Base-by-base conservation (phyloP, 1,140 invertebrate species). In the Dreissena polymorpha region DNA sequence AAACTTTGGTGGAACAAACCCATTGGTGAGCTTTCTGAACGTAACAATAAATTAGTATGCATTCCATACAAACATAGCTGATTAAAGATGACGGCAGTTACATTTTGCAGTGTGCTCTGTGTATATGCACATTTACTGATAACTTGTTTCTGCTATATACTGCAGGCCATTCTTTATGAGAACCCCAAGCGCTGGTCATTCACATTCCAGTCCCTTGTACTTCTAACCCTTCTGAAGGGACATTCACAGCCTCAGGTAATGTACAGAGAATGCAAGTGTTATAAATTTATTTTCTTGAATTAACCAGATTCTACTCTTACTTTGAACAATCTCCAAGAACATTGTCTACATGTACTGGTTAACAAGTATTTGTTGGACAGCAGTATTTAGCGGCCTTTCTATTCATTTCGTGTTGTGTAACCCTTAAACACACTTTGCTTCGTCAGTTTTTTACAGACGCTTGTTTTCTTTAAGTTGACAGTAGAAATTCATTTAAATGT, bases 141-240 rank as follows among this genome's bases (percentile, higher is more conserved):
- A 39, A 8, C 39, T 39, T 39, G 39, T 39, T 39, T 39, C 39
- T 39, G 39, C 39, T 60, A 18, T 50, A 23, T 75, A 23, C 71
- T 72, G 55, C 8, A 81, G 78, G 69, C 69, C n/a, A 16, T 10
- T 21, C 16, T 81, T 25, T 81, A 81, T 64, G 39, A 23, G 3
- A 70, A 81, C 67, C 78, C 78, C 0, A 65, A 67, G 67, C 55
- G 78, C 13, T 81, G 78, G 78, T 68, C 78, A 18, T 81, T 81
- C 16, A 72, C 78, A 51, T 81, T 81, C 60, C 78, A 81, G 49
- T 73, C 78, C 50, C 57, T 73, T 23, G 78, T 81, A 12, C 39
- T 65, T 65, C 21, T 81, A 3, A 81, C 78, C 16, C 23, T 81
- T 39, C n/a, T 81, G n/a, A 25, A 81, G 18, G 39, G 27, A 25